phyloP scores from a whole-genome alignment of 2,888 invertebrate genomes.

The Linhomoeus sp. region DNA sequence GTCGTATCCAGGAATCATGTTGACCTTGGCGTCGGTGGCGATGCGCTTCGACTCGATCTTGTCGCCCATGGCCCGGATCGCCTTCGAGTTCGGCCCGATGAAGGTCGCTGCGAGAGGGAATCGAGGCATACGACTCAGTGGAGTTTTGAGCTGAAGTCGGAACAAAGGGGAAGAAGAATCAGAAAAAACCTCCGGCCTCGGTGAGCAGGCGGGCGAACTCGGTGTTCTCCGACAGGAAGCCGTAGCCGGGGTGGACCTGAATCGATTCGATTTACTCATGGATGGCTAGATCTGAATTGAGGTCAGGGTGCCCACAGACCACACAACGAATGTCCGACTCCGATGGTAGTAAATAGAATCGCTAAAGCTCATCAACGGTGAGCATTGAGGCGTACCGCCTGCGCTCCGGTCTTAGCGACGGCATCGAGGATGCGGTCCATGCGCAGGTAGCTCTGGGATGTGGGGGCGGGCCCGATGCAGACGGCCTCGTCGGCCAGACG shows the following conservation, averaged over 20 bases:
- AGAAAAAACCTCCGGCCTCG: slow-evolving; percentile 18
- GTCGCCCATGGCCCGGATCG: slow-evolving; percentile 46
- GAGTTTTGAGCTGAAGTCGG: slow-evolving; percentile 16
- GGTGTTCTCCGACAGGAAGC: slow-evolving; percentile 48
- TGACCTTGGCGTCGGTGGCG: slow-evolving; percentile 41
- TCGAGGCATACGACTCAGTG: background rate
- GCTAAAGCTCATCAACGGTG: too few relatives aligned
- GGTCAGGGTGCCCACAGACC: too few relatives aligned
- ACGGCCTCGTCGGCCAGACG: slow-evolving; percentile 43
- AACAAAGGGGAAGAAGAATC: too few relatives aligned
- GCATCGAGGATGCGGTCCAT: slow-evolving; percentile 42
- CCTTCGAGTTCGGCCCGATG: slow-evolving; percentile 41
- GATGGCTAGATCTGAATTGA: too few relatives aligned
- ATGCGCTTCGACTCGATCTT: slow-evolving; percentile 46
- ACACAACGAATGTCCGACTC: too few relatives aligned
- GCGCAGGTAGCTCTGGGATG: slow-evolving; percentile 42
- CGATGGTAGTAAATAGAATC: too few relatives aligned
- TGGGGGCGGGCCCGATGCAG: slow-evolving; percentile 43
- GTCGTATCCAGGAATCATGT: slow-evolving; percentile 41
- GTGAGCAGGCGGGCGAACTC: slow-evolving; percentile 39
- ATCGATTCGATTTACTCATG: slow-evolving; percentile 17
- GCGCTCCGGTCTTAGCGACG: slow-evolving; percentile 38
- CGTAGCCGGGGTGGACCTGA: slow-evolving; percentile 50
- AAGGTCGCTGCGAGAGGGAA: slow-evolving; percentile 35
- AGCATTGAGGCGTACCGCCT: slow-evolving; percentile 44